Conservation (phyloP, 2,888 invertebrate species). For the Eupithecia dodoneata region DNA sequence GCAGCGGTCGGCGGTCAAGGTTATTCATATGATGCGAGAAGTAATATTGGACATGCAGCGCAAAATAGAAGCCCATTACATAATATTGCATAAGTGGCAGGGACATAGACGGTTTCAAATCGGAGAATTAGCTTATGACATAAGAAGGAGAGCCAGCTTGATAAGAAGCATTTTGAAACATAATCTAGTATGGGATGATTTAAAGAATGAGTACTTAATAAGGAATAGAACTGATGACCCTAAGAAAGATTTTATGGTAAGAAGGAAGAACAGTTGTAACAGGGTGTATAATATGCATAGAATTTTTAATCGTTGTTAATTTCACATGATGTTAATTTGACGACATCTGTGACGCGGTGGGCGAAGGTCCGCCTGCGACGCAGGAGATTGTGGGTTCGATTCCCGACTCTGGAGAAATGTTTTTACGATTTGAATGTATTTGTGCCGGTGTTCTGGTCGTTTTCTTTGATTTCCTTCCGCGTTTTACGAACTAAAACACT, state of each 20-base stretch:
- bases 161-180: not conserved
- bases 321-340: no score
- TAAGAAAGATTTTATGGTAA: not conserved
- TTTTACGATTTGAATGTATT: no score
- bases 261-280: not conserved
- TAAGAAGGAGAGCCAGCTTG: not conserved
- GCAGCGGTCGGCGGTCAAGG: not conserved
- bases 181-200: not conserved
- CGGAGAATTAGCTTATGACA: not conserved
- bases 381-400: no score
- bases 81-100: not conserved
- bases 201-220: not conserved
- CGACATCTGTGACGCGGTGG: no score
- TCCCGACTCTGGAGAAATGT: no score
- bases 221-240: not conserved
- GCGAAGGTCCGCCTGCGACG: no score
- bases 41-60: not conserved
- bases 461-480: no score
- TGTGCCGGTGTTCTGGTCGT: no score
- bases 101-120: not conserved
- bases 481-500: constrained; percentile 9
- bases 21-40: constrained; percentile 4
- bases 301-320: no score
- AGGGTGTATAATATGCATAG: not conserved
- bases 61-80: not conserved